phyloP scores from a whole-genome alignment of 2,888 invertebrate species.

The Watsonalla cultraria region DNA sequence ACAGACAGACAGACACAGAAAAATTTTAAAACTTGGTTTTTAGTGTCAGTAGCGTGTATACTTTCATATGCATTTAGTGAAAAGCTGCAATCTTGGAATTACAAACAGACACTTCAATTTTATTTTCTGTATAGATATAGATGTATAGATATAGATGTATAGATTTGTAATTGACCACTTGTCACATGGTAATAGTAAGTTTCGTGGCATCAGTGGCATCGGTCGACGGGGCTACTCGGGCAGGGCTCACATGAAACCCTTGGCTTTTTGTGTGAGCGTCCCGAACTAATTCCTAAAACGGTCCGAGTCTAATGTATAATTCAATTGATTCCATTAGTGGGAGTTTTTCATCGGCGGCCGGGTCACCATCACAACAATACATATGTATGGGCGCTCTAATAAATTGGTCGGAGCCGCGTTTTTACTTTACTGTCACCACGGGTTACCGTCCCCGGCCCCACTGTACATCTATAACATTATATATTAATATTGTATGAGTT shows the following conservation, averaged over 20 bases:
- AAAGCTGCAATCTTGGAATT: too few relatives aligned
- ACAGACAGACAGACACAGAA: too few relatives aligned
- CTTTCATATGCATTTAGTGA: too few relatives aligned
- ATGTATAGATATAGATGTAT: too few relatives aligned
- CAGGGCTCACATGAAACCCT: conserved; percentile 5
- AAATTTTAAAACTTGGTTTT: too few relatives aligned
- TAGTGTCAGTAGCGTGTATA: too few relatives aligned
- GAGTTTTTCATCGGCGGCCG: conserved; percentile 56
- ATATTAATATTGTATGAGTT: too few relatives aligned
- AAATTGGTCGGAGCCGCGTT: conserved; percentile 48
- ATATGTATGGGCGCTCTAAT: conserved; percentile 66
- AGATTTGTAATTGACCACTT: too few relatives aligned
- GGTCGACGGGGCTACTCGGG: background rate
- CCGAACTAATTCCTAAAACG: conserved; percentile 53
- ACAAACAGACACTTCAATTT: too few relatives aligned
- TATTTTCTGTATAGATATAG: too few relatives aligned
- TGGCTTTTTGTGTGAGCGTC: conserved; percentile 33
- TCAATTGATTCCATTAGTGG: conserved; percentile 65
- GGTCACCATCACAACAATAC: conserved; percentile 49
- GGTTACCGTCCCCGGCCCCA: background rate
- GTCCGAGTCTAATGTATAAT: conserved; percentile 64
- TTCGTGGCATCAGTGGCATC: conserved; percentile 10
- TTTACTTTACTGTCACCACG: conserved; percentile 16
- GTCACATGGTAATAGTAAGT: too few relatives aligned
- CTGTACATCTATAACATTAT: background rate